Percentiles rank a stretch among this genome's conserved stretches.
phyloP scores from a whole-genome alignment of 2,888 invertebrate genomes.

The Aphidoletes aphidimyza region DNA sequence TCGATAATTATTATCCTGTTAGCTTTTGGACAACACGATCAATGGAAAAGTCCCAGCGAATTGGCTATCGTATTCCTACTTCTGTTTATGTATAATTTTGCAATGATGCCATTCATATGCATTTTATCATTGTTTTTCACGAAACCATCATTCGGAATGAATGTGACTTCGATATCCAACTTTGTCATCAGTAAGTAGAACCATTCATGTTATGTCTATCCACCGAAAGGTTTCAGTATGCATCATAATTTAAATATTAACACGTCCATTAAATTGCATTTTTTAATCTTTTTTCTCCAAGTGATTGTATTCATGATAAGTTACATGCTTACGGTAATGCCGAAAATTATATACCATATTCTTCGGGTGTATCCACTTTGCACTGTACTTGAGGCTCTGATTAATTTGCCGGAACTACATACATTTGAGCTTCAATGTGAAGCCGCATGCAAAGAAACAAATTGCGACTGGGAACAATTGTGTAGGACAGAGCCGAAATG shows the following conservation, averaged over 20 bases:
- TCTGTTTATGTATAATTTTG: slow-evolving; percentile 71
- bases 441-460: not conserved
- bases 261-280: not conserved
- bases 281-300: not conserved
- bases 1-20: slow-evolving; percentile 74
- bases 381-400: not conserved
- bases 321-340: slow-evolving; percentile 57
- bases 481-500: not conserved
- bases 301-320: slow-evolving; percentile 71
- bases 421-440: not conserved
- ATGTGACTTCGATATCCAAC: slow-evolving; percentile 68
- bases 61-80: slow-evolving; percentile 71
- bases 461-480: not conserved
- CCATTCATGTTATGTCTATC: not conserved
- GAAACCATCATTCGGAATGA: slow-evolving; percentile 77
- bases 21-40: slow-evolving; percentile 59
- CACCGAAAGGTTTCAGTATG: too few relatives aligned
- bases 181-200: not conserved
- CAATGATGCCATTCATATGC: slow-evolving; percentile 76
- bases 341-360: not conserved
- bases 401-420: not conserved
- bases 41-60: not conserved
- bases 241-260: not conserved
- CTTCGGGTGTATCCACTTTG: not conserved
- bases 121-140: slow-evolving; percentile 73